phyloP scores from a whole-genome alignment of 2,113 vertebrate species.

The Carettochelys insculpta region DNA sequence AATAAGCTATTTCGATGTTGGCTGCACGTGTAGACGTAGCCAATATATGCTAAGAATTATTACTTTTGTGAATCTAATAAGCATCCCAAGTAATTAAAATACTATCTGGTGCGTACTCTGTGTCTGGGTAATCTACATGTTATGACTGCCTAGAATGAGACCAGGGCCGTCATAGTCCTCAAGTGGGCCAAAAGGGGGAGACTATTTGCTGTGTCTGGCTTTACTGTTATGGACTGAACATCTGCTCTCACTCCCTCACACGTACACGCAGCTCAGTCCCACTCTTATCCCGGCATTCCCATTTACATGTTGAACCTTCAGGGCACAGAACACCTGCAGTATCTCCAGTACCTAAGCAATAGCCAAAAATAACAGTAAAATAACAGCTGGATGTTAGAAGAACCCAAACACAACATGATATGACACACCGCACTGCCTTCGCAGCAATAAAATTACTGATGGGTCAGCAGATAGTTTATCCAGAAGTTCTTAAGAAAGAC shows the following conservation, averaged over 20 bases:
- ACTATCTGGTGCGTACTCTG: background rate
- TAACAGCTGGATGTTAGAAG: conserved; percentile 47
- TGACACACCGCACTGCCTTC: background rate
- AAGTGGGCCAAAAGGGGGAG: background rate
- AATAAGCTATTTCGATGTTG: no score
- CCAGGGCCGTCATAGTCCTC: background rate
- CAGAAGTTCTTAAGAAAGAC: background rate
- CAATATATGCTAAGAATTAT: background rate
- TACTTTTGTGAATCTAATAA: background rate
- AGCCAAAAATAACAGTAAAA: conserved; percentile 44
- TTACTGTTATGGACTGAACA: background rate
- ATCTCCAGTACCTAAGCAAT: conserved; percentile 17
- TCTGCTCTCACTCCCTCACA: background rate
- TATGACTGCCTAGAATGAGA: background rate
- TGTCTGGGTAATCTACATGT: background rate
- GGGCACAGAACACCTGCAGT: conserved; percentile 20
- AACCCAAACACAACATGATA: background rate
- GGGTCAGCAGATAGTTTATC: conserved; percentile 28
- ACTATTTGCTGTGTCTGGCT: background rate
- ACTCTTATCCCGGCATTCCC: background rate
- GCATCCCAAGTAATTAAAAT: background rate
- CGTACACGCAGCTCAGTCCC: background rate
- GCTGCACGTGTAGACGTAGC: no score
- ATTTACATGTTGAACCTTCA: background rate
- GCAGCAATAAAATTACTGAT: conserved; percentile 30